A percentile compares a stretch with the other conserved stretches of the same genome.
Conservation (phyloP, 2,888 invertebrate genomes). For the Machimus rusticus region DNA sequence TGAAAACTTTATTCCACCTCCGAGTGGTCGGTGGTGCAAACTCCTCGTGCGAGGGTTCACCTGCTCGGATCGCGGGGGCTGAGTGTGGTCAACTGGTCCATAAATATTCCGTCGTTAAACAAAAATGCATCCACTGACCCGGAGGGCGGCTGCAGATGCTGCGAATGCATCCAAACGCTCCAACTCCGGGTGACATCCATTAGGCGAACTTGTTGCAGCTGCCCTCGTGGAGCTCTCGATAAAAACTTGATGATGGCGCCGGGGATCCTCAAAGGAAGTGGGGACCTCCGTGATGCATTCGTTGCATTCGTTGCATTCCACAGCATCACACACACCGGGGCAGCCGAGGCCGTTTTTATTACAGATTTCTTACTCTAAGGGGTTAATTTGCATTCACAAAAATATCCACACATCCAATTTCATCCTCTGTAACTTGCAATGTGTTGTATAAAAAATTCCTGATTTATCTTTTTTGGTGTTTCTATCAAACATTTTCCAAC, state of each 20-base stretch:
- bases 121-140: conserved; percentile 4
- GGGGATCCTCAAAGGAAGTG: neutral
- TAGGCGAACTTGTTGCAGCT: neutral
- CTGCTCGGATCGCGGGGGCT: neutral
- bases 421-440: no score
- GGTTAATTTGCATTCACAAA: neutral
- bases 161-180: neutral
- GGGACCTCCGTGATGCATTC: neutral
- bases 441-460: no score
- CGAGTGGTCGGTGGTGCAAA: neutral
- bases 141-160: neutral
- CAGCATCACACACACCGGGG: neutral
- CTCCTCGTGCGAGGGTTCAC: neutral
- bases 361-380: neutral
- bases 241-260: neutral
- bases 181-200: neutral
- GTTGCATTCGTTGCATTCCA: neutral
- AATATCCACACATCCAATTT: neutral
- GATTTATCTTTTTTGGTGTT: no score
- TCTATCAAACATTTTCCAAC: no score
- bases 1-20: neutral
- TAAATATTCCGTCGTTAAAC: conserved; percentile 7
- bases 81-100: conserved; percentile 1
- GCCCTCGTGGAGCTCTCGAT: neutral
- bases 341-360: neutral